phyloP scores from a whole-genome alignment of 1,140 invertebrate genomes.

The Lysiphlebus fabarum region DNA sequence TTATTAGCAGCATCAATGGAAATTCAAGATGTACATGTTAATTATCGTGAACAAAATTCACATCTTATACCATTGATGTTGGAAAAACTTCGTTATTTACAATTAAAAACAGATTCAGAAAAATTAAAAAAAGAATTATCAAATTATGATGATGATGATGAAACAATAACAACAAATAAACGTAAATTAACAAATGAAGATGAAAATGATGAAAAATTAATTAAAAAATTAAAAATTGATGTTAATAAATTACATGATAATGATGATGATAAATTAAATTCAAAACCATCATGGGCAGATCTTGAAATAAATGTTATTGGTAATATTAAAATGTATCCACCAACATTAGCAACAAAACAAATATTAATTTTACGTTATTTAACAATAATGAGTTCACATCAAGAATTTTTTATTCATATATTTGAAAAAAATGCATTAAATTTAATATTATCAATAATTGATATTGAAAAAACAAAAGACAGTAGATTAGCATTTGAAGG shows the following conservation, averaged over 20 bases:
- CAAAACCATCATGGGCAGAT: conserved; percentile 86
- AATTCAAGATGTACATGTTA: conserved; percentile 86
- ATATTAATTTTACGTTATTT: conserved; percentile 90
- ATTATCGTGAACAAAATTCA: conserved; percentile 84
- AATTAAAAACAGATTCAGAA: conserved; percentile 55
- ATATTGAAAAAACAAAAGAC: conserved; percentile 82
- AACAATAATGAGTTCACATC: conserved; percentile 93
- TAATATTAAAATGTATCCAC: conserved; percentile 79
- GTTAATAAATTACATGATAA: conserved; percentile 1
- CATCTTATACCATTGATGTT: conserved; percentile 86
- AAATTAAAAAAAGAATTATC: conserved; percentile 37
- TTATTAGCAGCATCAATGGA: conserved; percentile 95
- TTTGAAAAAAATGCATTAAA: conserved; percentile 89
- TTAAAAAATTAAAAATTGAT: conserved; percentile 35
- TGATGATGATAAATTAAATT: conserved; percentile 46
- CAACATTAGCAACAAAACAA: conserved; percentile 81
- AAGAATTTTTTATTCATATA: conserved; percentile 88
- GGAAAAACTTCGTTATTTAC: conserved; percentile 72
- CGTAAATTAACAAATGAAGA: no score
- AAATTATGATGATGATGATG: neutral
- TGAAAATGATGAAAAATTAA: conserved; percentile 20
- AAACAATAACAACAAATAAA: conserved; percentile 12
- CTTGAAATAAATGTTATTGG: conserved; percentile 85
- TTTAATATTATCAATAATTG: conserved; percentile 84
- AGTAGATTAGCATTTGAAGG: conserved; percentile 93